Evolutionary conservation across 2,888 invertebrate genomes (phyloP).

Genomic region (Pristionchus fissidentatus): DNA sequence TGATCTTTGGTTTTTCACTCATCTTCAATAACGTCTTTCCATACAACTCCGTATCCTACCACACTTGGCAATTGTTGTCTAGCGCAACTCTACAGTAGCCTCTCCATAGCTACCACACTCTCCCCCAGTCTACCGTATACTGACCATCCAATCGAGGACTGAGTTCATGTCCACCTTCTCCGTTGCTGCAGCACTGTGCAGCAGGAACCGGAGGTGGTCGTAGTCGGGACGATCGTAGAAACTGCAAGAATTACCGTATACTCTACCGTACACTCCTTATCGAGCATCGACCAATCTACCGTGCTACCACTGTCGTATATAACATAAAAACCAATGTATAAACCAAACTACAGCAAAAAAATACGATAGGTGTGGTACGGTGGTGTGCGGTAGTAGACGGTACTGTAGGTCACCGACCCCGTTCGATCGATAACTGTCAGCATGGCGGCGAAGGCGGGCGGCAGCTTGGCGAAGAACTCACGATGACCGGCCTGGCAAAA

Average conservation of each 20-base stretch:
- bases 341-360: too few species aligned
- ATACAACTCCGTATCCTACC: too few species aligned
- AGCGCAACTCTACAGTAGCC: not conserved
- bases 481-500: conserved; percentile 50
- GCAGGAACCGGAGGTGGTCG: conserved; percentile 52
- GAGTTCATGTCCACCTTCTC: conserved; percentile 57
- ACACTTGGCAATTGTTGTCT: not conserved
- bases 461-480: conserved; percentile 61
- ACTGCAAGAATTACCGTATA: too few species aligned
- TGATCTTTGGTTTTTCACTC: not conserved
- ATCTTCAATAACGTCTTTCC: too few species aligned
- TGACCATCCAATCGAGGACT: conserved; percentile 66
- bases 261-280: not conserved
- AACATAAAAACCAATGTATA: too few species aligned
- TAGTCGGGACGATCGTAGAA: conserved; percentile 67
- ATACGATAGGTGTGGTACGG: too few species aligned
- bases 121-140: not conserved
- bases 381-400: too few species aligned
- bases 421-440: conserved; percentile 61
- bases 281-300: not conserved
- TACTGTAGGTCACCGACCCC: conserved; percentile 52
- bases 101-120: not conserved
- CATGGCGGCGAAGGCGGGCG: conserved; percentile 63
- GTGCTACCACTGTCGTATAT: too few species aligned
- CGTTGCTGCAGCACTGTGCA: conserved; percentile 57